Percentiles rank a stretch among this genome's conserved stretches.
Evolutionary conservation across 2,888 invertebrate species (phyloP).

Genomic region (Graphium colonna): DNA sequence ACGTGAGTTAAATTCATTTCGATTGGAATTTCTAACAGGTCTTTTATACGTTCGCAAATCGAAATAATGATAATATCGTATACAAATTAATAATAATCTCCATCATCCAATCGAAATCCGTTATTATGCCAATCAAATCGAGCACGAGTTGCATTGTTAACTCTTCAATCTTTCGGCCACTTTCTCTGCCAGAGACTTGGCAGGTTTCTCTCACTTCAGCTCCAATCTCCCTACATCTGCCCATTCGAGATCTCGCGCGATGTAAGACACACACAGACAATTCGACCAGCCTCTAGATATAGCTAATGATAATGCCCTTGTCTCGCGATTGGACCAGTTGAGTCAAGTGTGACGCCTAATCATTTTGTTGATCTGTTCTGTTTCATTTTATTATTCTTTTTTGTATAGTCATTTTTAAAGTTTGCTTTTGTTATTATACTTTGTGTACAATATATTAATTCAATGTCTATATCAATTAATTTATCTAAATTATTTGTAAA

Average conservation of each 20-base stretch:
- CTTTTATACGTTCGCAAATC: too few species aligned
- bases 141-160: background rate
- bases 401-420: too few species aligned
- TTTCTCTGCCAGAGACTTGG: background rate
- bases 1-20: too few species aligned
- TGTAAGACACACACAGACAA: too few species aligned
- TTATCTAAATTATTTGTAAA: too few species aligned
- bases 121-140: background rate
- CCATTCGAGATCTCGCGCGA: background rate
- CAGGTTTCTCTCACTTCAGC: conserved; percentile 8
- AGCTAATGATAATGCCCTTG: background rate
- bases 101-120: background rate
- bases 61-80: too few species aligned
- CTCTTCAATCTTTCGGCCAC: background rate
- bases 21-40: too few species aligned
- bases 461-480: too few species aligned
- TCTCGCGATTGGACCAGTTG: background rate
- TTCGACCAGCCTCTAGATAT: background rate
- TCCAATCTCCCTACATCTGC: conserved; percentile 12
- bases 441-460: too few species aligned
- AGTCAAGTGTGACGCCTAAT: conserved; percentile 1
- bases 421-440: too few species aligned
- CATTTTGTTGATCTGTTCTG: background rate
- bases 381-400: too few species aligned
- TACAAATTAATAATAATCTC: background rate